Evolutionary conservation across 2,113 vertebrate species (phyloP).

Genomic region (Phalacrocorax carbo): DNA sequence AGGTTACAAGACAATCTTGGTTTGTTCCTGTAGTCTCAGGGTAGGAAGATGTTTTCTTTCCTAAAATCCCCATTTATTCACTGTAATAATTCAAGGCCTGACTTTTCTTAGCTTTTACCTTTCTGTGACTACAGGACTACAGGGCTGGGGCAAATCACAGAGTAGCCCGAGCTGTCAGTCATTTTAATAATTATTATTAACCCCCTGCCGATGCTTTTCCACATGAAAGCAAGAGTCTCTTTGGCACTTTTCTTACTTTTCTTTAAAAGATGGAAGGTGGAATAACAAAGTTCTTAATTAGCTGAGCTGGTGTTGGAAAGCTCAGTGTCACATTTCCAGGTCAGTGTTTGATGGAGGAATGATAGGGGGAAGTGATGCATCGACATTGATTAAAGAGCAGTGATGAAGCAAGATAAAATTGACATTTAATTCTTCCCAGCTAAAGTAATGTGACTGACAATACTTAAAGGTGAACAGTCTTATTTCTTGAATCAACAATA

Average conservation of each 20-base stretch:
- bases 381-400: constrained; percentile 78
- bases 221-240: constrained; percentile 62
- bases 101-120: neutral
- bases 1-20: neutral
- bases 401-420: constrained; percentile 77
- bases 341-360: constrained; percentile 71
- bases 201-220: constrained; percentile 51
- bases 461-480: constrained; percentile 61
- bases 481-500: constrained; percentile 57
- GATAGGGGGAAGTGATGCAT: constrained; percentile 68
- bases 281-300: constrained; percentile 73
- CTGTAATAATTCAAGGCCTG: neutral
- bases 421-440: constrained; percentile 69
- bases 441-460: constrained; percentile 53
- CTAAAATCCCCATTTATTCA: neutral
- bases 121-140: neutral
- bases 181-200: constrained; percentile 69
- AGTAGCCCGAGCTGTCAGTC: neutral
- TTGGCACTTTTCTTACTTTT: constrained; percentile 35
- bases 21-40: neutral
- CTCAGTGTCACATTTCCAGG: constrained; percentile 71
- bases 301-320: constrained; percentile 63
- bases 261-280: constrained; percentile 61
- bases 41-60: neutral
- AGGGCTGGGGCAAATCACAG: constrained; percentile 28